Percentiles rank a stretch among this genome's conserved stretches.
These are phyloP conservation scores for Hoplodrina ambigua DNA, from an alignment of 2,888 invertebrate genomes.

Conservation along the genomic window DNA sequence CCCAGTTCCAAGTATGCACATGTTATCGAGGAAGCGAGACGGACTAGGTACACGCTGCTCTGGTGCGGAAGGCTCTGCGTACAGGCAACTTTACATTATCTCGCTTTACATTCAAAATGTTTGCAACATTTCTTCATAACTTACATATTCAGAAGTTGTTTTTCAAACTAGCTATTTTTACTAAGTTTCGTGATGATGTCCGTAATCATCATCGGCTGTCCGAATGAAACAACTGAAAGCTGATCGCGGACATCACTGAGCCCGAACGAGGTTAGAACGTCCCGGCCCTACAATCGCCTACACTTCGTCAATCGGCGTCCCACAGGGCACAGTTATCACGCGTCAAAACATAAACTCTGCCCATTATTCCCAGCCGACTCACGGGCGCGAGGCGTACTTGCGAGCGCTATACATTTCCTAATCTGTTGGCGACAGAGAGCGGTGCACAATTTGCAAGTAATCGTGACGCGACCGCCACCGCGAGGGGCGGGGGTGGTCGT, in stretches of 20 bases:
- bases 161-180: background rate
- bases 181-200: background rate
- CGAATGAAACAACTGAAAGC: background rate
- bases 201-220: background rate
- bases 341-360: slow-evolving; percentile 1
- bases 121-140: background rate
- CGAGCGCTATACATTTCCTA: background rate
- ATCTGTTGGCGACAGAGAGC: slow-evolving; percentile 14
- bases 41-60: background rate
- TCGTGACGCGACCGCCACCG: background rate
- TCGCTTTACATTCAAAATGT: background rate
- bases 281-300: background rate
- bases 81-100: slow-evolving; percentile 1
- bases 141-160: background rate
- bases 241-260: background rate
- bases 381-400: background rate
- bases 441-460: slow-evolving; percentile 12
- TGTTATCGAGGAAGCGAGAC: background rate
- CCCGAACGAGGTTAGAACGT: background rate
- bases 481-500: slow-evolving; percentile 8
- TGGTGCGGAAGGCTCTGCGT: background rate
- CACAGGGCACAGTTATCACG: background rate
- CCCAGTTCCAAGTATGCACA: slow-evolving; percentile 28
- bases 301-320: background rate
- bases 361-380: slow-evolving; percentile 2